These are phyloP conservation scores for Pangasius krempfi DNA, from an alignment of 2,797 vertebrate genomes.

Conservation along the genomic window DNA sequence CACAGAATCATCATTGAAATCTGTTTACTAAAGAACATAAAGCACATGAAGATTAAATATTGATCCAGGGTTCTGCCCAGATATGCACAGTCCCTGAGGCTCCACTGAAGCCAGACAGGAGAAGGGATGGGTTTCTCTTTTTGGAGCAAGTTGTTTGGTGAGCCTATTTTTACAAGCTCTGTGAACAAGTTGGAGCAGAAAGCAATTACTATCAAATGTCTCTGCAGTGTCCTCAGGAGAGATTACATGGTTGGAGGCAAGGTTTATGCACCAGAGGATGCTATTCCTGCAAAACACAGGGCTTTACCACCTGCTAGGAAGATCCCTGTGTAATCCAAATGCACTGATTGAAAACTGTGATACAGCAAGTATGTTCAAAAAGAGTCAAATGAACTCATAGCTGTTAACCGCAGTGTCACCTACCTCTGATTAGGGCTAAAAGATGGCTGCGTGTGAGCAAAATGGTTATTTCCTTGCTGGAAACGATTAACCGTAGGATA, in stretches of 20 bases:
- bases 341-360: constrained; percentile 46
- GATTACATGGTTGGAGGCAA: constrained; percentile 58
- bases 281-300: constrained; percentile 51
- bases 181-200: constrained; percentile 54
- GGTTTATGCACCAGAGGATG: constrained; percentile 52
- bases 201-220: constrained; percentile 59
- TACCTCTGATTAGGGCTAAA: constrained; percentile 41
- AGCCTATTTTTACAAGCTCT: constrained; percentile 55
- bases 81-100: constrained; percentile 31
- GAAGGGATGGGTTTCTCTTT: constrained; percentile 38
- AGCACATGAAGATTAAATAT: constrained; percentile 57
- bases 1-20: constrained; percentile 43
- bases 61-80: constrained; percentile 45
- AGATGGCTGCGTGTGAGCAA: constrained; percentile 10
- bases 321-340: constrained; percentile 51
- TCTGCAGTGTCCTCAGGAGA: constrained; percentile 58
- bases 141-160: constrained; percentile 46
- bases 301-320: constrained; percentile 48
- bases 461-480: constrained; percentile 19
- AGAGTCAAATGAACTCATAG: constrained; percentile 29
- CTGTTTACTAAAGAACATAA: constrained; percentile 57
- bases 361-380: constrained; percentile 31
- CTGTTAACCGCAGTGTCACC: constrained; percentile 20
- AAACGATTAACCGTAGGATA: constrained; percentile 17
- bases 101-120: constrained; percentile 4